Evolutionary conservation across 1,140 invertebrate genomes (phyloP), one percentile per base, ranked within the genome.

Genomic region (Dendrolimus punctatus): DNA sequence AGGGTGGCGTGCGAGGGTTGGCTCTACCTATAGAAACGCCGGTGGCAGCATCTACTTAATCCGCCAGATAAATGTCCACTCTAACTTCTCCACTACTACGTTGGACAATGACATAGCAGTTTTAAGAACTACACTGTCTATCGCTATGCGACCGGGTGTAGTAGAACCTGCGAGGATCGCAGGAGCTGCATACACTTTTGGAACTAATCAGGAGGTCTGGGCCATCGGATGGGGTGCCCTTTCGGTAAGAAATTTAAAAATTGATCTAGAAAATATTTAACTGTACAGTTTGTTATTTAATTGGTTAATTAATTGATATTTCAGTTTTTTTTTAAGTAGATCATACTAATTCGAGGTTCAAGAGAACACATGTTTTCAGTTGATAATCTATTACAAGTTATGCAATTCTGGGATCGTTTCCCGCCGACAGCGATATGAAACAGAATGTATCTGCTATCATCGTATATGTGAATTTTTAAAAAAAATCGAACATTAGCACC

Each of bases 51-150:
- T 68, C 38, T 58, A 78, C 58, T 40, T 73, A 10, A 60, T 83
- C 39, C 49, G 42, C 53, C 89, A 40, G 5, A 78, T 83, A 45
- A 75, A 60, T 0, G 49, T 54, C 5, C 90, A 94, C 66, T 87
- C 89, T 2, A 57, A 83, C 10, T 94, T 89, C 71, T 87, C 89
- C 46, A 53, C 84, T 0, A 54, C 62, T 0, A 92, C 90, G 50
- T 68, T 90, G 4, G 74, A 82, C 4, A 91, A 93, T 63, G 92
- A 94, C 62, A 65, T 94, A 4, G 93, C 92, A 5, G 67, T 83
- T 0, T 5, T 83, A 4, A 65, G 77, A 8, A 71, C 74, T 5
- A 58, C 57, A 1, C 8, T 68, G 4, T 39, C 88, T 9, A 80
- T 92, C 0, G 60, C 76, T 0, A 65, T 64, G 6, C 42, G 45